Percentiles rank a stretch among this genome's conserved stretches.
Conservation (phyloP, 2,888 invertebrate genomes). For the Acleris emargana region DNA sequence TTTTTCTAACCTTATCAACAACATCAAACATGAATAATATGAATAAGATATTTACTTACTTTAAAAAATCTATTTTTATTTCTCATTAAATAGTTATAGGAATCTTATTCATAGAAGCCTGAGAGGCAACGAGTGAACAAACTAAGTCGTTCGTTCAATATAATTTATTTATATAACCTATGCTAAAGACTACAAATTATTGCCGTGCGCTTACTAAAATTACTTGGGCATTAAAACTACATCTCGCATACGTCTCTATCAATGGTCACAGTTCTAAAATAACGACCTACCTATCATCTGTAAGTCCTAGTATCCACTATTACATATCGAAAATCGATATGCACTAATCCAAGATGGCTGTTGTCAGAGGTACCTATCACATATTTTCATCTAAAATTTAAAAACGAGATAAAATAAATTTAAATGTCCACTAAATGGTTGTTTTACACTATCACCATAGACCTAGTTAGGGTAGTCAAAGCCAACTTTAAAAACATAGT, state of each 20-base stretch:
- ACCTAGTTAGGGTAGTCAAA: background rate
- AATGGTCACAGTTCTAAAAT: too few species aligned
- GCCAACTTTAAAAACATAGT: background rate
- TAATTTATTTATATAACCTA: too few species aligned
- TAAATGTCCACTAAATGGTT: background rate
- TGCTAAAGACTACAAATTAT: too few species aligned
- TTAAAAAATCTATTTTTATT: background rate
- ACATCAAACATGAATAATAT: background rate
- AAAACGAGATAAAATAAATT: background rate
- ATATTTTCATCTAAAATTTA: background rate
- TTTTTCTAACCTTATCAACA: background rate
- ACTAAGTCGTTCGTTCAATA: too few species aligned
- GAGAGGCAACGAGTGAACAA: slow-evolving; percentile 1
- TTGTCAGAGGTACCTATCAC: too few species aligned
- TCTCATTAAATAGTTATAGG: background rate
- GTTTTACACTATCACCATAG: background rate
- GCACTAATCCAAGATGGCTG: too few species aligned
- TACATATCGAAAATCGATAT: too few species aligned
- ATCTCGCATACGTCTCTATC: too few species aligned
- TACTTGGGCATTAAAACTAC: too few species aligned
- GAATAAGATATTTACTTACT: slow-evolving; percentile 2
- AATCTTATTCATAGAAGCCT: background rate
- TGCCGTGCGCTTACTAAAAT: too few species aligned
- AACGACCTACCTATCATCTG: too few species aligned
- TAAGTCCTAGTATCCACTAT: too few species aligned